Evolutionary conservation across 2,113 vertebrate species (phyloP), one percentile per base, ranked within the genome.

Genomic region (Zosterops lateralis): DNA sequence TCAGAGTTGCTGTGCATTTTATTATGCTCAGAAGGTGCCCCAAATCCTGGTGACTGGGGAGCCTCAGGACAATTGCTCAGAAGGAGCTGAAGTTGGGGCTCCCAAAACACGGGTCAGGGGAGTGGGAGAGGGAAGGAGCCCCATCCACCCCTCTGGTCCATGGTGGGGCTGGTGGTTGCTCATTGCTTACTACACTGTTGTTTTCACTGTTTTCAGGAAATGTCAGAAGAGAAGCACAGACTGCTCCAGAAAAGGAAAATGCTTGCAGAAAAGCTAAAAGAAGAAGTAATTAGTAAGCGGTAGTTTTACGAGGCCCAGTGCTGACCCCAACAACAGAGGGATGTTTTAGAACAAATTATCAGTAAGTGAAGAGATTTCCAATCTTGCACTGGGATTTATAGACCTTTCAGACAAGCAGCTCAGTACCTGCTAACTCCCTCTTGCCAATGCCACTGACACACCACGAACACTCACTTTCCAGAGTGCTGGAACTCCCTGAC

Each of bases 231-330:
- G 96, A 98, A 97, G 93, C 99, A 99, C 93, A 98, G 97, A 70
- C 94, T 99, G 34, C 97, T 99, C 21, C 98, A 99, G 97, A 99
- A 99, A 97, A 98, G 99, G 93, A 99, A 98, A 96, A 97, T 99
- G 90, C 97, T 99, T 68, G 99, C 99, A 28, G 99, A 99, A 93
- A 99, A 99, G 91, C 98, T 99, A 48, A 99, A 99, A 97, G 99
- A 99, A 95, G 99, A 99, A 98, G 99, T 99, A 21, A 99, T 99
- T 93, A 99, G 99, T 90, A 99, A 99, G 96, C 99, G 96, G 97
- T 95, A 93, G 77, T 86, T 89, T 70, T 45, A 56, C 89, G 94
- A 14, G 75, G 71, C 61, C 77, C 36, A 20, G 5, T 70, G 82
- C 88, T 91, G 93, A 53, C n/a, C n/a, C 54, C 54, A 88, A 25